These are phyloP conservation scores for Montipora cactus DNA, from an alignment of 64 coral and sea anemone species.

Conservation along the genomic window DNA sequence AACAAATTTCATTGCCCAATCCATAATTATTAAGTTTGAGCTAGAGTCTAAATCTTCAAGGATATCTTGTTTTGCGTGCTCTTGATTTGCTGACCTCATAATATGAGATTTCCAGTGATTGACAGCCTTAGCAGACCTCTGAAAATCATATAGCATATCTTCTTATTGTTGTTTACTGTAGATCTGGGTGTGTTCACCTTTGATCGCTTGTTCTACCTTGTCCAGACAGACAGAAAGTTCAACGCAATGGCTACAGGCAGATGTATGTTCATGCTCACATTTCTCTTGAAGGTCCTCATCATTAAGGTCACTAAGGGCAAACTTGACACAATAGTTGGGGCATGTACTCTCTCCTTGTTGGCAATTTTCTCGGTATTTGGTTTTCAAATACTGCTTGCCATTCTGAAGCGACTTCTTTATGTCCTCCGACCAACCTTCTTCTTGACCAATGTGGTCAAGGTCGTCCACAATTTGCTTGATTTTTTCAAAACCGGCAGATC, in stretches of 20 bases:
- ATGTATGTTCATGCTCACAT: conserved; percentile 28
- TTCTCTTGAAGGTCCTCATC: conserved; percentile 40
- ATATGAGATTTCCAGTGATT: conserved; percentile 64
- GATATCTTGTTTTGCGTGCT: conserved; percentile 55
- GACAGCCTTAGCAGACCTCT: conserved; percentile 8
- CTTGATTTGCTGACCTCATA: conserved; percentile 48
- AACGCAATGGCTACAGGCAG: conserved; percentile 15
- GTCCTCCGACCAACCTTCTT: conserved; percentile 12
- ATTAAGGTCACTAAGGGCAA: conserved; percentile 36
- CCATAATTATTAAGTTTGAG: conserved; percentile 43
- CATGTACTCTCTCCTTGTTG: conserved; percentile 40
- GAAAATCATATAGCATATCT: conserved; percentile 53
- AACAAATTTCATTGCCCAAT: conserved; percentile 64
- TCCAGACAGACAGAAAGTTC: background rate
- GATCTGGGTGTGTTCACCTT: background rate
- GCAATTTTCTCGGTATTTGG: conserved; percentile 12
- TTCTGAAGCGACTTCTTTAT: background rate
- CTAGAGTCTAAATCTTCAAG: background rate
- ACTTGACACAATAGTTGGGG: conserved; percentile 16
- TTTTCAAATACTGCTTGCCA: conserved; percentile 36
- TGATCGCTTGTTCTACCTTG: conserved; percentile 4
- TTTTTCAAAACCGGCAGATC: conserved; percentile 56
- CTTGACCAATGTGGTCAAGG: background rate
- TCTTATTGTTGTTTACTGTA: conserved; percentile 59
- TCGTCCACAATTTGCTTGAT: conserved; percentile 37